Evolutionary conservation across 2,888 invertebrate genomes (phyloP).

Genomic region (Exocentrus adspersus): DNA sequence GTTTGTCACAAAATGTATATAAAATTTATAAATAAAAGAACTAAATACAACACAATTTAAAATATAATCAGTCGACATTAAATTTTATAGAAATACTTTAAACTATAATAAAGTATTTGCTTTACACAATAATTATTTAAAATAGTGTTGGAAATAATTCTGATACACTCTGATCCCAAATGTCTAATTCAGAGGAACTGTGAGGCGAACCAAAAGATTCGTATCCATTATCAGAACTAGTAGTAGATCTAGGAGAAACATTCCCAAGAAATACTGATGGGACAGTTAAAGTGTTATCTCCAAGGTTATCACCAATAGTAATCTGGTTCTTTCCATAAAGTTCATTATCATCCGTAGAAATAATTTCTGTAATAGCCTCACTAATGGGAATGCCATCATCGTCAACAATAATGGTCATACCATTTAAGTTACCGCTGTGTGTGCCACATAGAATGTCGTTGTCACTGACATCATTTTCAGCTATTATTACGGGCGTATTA

Average conservation of each 20-base stretch:
- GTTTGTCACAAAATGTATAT: too few species aligned
- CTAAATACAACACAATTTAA: too few species aligned
- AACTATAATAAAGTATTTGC: too few species aligned
- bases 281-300: constrained; percentile 32
- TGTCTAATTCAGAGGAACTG: constrained; percentile 64
- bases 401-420: constrained; percentile 77
- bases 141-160: constrained; percentile 81
- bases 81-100: too few species aligned
- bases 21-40: too few species aligned
- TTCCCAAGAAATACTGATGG: constrained; percentile 33
- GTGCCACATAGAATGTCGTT: constrained; percentile 72
- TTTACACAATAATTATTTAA: constrained; percentile 60
- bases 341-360: not conserved
- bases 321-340: not conserved
- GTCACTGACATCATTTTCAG: not conserved
- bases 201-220: constrained; percentile 73
- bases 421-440: constrained; percentile 77
- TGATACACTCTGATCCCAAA: constrained; percentile 78
- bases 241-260: constrained; percentile 47
- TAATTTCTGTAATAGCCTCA: constrained; percentile 31
- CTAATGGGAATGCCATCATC: constrained; percentile 67
- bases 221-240: constrained; percentile 71
- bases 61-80: too few species aligned
- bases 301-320: constrained; percentile 16
- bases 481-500: constrained; percentile 3